Base-by-base conservation (phyloP, 2,888 invertebrate species). In the Penaeus monodon region DNA sequence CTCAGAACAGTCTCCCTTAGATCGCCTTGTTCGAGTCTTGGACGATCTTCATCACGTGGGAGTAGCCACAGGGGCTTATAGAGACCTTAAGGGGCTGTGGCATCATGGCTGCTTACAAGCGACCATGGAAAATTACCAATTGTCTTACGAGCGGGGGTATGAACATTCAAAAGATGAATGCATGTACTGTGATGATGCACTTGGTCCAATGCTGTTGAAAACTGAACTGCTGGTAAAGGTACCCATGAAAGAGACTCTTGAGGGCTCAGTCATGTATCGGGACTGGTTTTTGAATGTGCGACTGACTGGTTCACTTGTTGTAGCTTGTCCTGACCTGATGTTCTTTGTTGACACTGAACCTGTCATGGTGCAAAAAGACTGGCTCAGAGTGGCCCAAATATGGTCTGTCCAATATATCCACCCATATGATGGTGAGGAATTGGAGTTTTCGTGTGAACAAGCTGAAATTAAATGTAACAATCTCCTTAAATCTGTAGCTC, bases 301-400 rank as follows among this genome's bases (percentile, higher is more conserved):
- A 22, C 44, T 89, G 22, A 63, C 84, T 3, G 89, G 90, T 17
- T 65, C 84, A 3, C 90, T 91, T 65, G 89, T 88, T 10, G 85
- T 91, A 65, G 90, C 90, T 24, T 92, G 92, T 89, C 92, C 92
- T 0, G 92, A 92, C 89, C 90, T 91, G 6, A 91, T 92, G 92
- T 92, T 91, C 87, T 91, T 91, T 87, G 89, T 89, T 64, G 81
- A 88, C 24, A 64, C 33, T 24, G 73, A 81, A 79, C 24, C 68
- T 6, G 7, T 27, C 17, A 49, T 38, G 65, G 80, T 66, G 27
- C 38, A 64, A 33, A 76, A 83, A 2, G 79, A 65, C 10, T 90
- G 90, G 90, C 70, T 84, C 63, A 4, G 70, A 38, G n/a, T 84
- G 76, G 81, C 88, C 24, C 44, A 24, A 12, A 57, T 49, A n/a